Percentiles rank a stretch among this genome's conserved stretches.
These are phyloP conservation scores for Calypte anna DNA, from an alignment of 2,113 vertebrate species.

Conservation along the genomic window DNA sequence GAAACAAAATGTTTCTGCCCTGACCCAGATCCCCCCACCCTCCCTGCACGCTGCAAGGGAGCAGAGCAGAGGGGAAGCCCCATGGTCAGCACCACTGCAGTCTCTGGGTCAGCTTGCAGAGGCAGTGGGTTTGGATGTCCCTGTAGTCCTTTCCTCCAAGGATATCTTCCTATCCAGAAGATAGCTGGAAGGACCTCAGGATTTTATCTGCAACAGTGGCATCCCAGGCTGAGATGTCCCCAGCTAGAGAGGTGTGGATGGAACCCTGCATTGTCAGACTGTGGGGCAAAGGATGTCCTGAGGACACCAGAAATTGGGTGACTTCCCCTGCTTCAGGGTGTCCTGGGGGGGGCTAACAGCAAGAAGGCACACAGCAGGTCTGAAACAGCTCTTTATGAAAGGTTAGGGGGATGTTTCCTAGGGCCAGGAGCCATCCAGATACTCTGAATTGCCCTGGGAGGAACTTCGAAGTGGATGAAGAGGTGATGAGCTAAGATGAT, in stretches of 20 bases:
- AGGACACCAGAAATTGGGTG: background rate
- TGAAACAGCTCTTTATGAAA: background rate
- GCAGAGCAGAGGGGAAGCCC: background rate
- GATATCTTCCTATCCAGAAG: background rate
- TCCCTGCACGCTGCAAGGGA: background rate
- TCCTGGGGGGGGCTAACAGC: background rate
- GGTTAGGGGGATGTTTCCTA: background rate
- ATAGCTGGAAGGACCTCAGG: background rate
- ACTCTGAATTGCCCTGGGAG: background rate
- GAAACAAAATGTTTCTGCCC: background rate
- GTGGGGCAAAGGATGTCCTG: fast-evolving
- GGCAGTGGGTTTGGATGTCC: background rate
- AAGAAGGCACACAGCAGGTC: background rate
- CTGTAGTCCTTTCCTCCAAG: background rate
- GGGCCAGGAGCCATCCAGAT: background rate
- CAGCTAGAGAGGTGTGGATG: background rate
- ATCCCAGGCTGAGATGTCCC: background rate
- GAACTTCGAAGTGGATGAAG: background rate
- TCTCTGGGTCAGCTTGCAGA: background rate
- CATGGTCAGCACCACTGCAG: background rate
- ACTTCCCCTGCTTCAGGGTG: background rate
- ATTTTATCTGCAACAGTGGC: background rate
- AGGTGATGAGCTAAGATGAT: background rate
- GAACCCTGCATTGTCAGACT: background rate
- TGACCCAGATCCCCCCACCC: background rate